Evolutionary conservation across 1,140 invertebrate species (phyloP).

Genomic region (Globodera rostochiensis): DNA sequence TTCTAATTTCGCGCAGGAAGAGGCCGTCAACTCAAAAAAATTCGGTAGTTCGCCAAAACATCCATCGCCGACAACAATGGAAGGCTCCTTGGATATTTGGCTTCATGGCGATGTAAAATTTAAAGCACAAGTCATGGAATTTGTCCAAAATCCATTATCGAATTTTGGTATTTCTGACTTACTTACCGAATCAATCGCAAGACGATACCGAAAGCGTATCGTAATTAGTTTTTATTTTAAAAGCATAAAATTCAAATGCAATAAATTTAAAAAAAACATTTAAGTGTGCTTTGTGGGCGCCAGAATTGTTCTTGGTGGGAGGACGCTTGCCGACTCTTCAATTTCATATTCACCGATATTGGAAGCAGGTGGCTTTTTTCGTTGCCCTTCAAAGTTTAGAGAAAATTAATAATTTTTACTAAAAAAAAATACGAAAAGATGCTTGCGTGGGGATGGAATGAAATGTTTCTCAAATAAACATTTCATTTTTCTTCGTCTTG

Average conservation of each 20-base stretch:
- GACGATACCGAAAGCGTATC: background rate
- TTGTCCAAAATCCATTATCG: background rate
- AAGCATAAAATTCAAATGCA: no score
- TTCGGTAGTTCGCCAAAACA: background rate
- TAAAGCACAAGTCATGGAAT: background rate
- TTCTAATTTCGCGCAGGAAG: no score
- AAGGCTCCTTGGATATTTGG: constrained; percentile 23
- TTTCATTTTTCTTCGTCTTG: background rate
- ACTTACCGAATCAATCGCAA: no score
- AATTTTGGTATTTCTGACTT: background rate
- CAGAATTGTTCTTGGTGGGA: constrained; percentile 19
- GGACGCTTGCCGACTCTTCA: constrained; percentile 21
- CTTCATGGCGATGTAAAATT: constrained; percentile 18
- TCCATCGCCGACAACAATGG: background rate
- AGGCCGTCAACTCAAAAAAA: background rate
- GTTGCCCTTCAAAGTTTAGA: background rate
- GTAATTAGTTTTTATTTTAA: background rate
- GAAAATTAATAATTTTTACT: background rate
- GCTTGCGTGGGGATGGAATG: background rate
- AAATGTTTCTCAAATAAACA: background rate
- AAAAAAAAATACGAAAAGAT: background rate
- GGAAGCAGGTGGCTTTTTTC: constrained; percentile 14
- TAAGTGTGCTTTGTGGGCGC: constrained; percentile 15
- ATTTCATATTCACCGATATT: constrained; percentile 12
- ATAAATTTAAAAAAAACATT: background rate